Conservation (phyloP, 2,888 invertebrate species). For the Ferdinandea cuprea region DNA sequence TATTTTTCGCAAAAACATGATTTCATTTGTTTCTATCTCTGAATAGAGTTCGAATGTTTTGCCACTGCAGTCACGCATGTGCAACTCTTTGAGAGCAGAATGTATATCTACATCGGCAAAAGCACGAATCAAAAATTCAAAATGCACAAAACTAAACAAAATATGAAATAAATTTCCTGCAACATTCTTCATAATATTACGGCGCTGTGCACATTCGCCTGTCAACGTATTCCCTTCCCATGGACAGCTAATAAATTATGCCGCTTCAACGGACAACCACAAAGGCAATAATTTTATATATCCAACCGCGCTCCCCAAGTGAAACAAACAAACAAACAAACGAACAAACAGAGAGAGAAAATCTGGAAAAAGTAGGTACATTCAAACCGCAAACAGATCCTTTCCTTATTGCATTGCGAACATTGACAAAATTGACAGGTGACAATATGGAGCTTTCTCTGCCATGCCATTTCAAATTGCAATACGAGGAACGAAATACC, state of each 20-base stretch:
- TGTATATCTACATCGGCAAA: conserved; percentile 15
- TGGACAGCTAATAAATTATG: conserved; percentile 65
- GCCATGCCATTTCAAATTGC: too few species aligned
- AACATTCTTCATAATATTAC: conserved; percentile 41
- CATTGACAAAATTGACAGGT: conserved; percentile 43
- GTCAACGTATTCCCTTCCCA: conserved; percentile 49
- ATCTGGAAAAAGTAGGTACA: not conserved
- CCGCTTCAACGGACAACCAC: conserved; percentile 57
- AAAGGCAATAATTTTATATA: conserved; percentile 38
- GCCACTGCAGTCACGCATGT: conserved; percentile 49
- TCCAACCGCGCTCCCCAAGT: conserved; percentile 48
- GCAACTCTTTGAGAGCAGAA: conserved; percentile 13
- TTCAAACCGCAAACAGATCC: conserved; percentile 48
- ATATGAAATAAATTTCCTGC: conserved; percentile 39
- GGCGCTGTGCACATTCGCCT: not conserved
- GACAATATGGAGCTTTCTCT: conserved; percentile 25
- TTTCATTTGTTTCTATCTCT: conserved; percentile 12
- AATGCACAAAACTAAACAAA: conserved; percentile 16
- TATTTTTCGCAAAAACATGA: conserved; percentile 25
- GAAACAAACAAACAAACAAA: conserved; percentile 7
- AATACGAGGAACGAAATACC: conserved; percentile 34
- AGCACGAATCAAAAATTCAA: conserved; percentile 36
- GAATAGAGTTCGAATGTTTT: not conserved
- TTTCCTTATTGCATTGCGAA: conserved; percentile 28
- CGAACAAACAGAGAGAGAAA: not conserved